Evolutionary conservation across 2,797 vertebrate species (phyloP).

Genomic region (Fundulus diaphanus): DNA sequence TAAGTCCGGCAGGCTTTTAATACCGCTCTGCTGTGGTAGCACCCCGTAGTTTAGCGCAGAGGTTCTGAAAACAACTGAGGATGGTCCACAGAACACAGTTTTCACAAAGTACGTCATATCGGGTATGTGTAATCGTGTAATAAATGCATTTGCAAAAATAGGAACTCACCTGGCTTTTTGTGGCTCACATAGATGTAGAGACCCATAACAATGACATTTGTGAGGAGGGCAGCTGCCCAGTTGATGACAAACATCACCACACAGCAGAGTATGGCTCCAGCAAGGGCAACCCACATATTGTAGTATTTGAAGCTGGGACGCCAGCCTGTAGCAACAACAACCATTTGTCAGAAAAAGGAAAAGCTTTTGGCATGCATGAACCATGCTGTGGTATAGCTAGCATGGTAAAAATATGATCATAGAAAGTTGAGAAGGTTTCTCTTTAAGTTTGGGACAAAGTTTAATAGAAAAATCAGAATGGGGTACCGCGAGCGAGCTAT

Average conservation of each 20-base stretch:
- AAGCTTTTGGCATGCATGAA: not conserved
- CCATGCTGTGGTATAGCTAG: not conserved
- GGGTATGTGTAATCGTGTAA: not conserved
- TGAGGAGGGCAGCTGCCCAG: conserved; percentile 96
- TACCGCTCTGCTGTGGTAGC: no score
- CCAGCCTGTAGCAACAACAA: conserved; percentile 85
- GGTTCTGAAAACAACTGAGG: not conserved
- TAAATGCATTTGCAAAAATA: not conserved
- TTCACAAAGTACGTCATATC: not conserved
- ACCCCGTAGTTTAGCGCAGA: not conserved
- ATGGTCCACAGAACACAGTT: no score
- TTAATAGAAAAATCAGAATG: not conserved
- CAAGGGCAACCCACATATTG: conserved; percentile 98
- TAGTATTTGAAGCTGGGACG: conserved; percentile 99
- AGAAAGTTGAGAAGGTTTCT: conserved; percentile 23
- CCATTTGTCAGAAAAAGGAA: conserved; percentile 17
- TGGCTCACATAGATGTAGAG: conserved; percentile 99
- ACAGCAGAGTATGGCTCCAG: conserved; percentile 94
- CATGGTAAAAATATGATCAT: conserved; percentile 1
- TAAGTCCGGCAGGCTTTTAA: no score
- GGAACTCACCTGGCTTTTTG: conserved; percentile 92
- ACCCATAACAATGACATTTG: conserved; percentile 94
- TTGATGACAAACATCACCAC: conserved; percentile 99
- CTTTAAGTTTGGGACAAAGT: conserved; percentile 16
- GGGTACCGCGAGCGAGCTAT: no score